Conservation (phyloP, 2,797 vertebrate genomes). For the Hoplostethus mediterraneus region DNA sequence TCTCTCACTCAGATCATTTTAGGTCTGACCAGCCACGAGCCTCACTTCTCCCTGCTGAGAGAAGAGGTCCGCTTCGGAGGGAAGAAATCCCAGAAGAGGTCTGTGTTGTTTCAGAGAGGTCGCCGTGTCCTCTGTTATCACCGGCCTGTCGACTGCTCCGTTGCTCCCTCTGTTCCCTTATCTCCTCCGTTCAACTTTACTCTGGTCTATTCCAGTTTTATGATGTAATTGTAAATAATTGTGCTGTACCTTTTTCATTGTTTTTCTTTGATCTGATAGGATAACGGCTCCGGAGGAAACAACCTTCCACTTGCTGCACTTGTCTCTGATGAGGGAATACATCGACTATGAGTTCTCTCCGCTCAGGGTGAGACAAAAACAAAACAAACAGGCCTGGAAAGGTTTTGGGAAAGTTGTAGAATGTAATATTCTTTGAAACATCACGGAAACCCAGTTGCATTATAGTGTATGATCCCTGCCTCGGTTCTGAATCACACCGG, state of each 20-base stretch:
- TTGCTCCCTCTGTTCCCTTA: too few relatives aligned
- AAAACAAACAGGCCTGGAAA: too few relatives aligned
- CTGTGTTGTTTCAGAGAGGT: slow-evolving; percentile 60
- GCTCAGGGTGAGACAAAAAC: slow-evolving; percentile 91
- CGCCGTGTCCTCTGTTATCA: too few relatives aligned
- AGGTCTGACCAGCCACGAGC: slow-evolving; percentile 97
- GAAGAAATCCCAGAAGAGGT: slow-evolving; percentile 97
- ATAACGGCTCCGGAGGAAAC: slow-evolving; percentile 97
- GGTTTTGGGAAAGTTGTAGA: too few relatives aligned
- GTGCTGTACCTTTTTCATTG: not conserved
- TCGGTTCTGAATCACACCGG: too few relatives aligned
- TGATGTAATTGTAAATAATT: too few relatives aligned
- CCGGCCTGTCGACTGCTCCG: not conserved
- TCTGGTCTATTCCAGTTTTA: not conserved
- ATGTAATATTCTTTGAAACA: too few relatives aligned
- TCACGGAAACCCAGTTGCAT: too few relatives aligned
- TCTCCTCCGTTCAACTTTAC: not conserved
- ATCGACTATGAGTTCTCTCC: slow-evolving; percentile 97
- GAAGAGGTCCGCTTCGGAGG: slow-evolving; percentile 99
- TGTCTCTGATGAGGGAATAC: slow-evolving; percentile 99
- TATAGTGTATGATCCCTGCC: too few relatives aligned
- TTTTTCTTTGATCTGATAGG: slow-evolving; percentile 76
- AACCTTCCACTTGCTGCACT: slow-evolving; percentile 96
- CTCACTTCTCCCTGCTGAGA: slow-evolving; percentile 97
- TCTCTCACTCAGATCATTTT: slow-evolving; percentile 92